Evolutionary conservation across 2,797 vertebrate genomes (phyloP).

Genomic region (Pipistrellus pygmaeus): DNA sequence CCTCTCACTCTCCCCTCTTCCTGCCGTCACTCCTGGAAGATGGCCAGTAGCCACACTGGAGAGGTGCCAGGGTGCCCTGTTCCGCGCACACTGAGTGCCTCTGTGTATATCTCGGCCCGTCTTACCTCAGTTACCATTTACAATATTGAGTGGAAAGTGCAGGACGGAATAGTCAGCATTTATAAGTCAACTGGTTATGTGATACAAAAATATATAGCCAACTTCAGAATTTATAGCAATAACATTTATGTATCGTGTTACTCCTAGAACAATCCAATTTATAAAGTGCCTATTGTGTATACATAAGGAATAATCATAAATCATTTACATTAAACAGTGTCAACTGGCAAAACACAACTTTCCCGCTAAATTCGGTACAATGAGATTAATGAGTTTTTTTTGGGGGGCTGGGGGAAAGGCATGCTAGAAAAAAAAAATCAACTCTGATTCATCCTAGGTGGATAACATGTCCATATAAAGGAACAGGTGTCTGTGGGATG

Average conservation of each 20-base stretch:
- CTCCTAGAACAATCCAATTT: constrained; percentile 85
- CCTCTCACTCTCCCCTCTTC: neutral
- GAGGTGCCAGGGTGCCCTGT: neutral
- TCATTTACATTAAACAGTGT: constrained; percentile 85
- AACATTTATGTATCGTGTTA: constrained; percentile 86
- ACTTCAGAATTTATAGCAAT: constrained; percentile 84
- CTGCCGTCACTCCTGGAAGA: neutral
- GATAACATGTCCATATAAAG: constrained; percentile 74
- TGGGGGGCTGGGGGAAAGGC: neutral
- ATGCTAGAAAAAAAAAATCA: constrained; percentile 24
- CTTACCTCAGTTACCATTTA: constrained; percentile 62
- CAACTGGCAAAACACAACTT: constrained; percentile 78
- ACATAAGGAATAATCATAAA: constrained; percentile 83
- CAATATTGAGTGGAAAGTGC: constrained; percentile 54
- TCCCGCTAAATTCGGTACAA: constrained; percentile 66
- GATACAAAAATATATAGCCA: constrained; percentile 76
- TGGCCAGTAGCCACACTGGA: neutral
- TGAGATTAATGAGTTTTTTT: constrained; percentile 64
- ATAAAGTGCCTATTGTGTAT: constrained; percentile 85
- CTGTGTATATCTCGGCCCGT: neutral
- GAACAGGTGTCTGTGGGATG: constrained; percentile 70
- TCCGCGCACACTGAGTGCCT: neutral
- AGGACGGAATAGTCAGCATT: constrained; percentile 56
- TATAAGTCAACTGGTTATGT: constrained; percentile 68
- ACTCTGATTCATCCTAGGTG: constrained; percentile 41